Base-by-base conservation (phyloP, 2,113 vertebrate species). In the Elephantulus edwardii region DNA sequence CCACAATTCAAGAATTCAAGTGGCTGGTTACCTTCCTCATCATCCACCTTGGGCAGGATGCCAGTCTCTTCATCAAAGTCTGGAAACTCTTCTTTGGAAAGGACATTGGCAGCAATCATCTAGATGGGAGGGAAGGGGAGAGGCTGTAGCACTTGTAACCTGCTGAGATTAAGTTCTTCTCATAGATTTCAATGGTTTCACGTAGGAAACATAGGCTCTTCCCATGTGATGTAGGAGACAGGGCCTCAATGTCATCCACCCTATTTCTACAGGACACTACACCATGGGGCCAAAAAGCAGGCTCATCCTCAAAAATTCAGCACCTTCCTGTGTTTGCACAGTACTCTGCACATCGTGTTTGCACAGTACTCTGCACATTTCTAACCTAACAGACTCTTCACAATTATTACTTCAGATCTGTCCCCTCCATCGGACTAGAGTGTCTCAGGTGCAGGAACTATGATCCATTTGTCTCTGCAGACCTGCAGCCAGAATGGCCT, bases 61-160 rank as follows among this genome's bases (percentile, higher is more conserved):
- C 99, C 99, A 0, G 99, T 99, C 97, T 99, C 99, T 88, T 99
- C 99, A 82, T 99, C 99, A 30, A 99, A 99, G 96, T 99, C 99
- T 48, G 99, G 99, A 94, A 99, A 99, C 92, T 99, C 99, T 89
- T 99, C 99, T 96, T 99, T 99, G 86, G 99, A 99, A 89, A 99
- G 97, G 13, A 99, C 99, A 26, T 99, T 99, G 88, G 99, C 99
- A 89, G 99, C 99, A 62, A 99, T 99, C 99, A 99, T 99, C 99
- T 99, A 95, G 83, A 71, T 83, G 16, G 8, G 11, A 30, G 83
- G 74, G 95, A 86, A 96, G 83, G 3, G 4, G 40, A 87, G 38
- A 78, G 70, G 24, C n/a, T n/a, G 3, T 7, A 40, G 50, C 22
- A 33, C 33, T 40, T 46, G 38, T 83, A 71, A 85, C 70, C 42